Percentiles rank a stretch among this genome's conserved stretches.
phyloP scores from a whole-genome alignment of 2,113 vertebrate genomes.

The Nibea albiflora region DNA sequence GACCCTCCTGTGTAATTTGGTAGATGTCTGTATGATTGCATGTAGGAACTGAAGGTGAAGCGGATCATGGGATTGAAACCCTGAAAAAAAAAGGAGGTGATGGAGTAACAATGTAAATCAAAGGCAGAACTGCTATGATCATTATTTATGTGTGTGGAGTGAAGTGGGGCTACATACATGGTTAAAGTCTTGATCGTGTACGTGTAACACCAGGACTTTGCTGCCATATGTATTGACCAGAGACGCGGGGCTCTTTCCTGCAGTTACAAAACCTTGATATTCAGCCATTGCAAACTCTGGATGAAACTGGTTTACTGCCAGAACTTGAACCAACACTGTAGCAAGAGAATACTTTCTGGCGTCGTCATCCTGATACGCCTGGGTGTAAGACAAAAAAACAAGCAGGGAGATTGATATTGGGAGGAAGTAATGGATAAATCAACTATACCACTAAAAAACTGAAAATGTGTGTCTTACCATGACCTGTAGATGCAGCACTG shows the following conservation, averaged over 20 bases:
- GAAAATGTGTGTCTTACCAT: constrained; percentile 76
- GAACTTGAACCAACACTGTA: constrained; percentile 78
- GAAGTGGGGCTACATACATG: constrained; percentile 68
- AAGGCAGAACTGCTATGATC: not conserved
- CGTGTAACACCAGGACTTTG: constrained; percentile 77
- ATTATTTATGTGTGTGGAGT: not conserved
- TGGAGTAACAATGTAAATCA: constrained; percentile 2
- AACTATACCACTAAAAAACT: not conserved
- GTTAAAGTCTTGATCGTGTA: constrained; percentile 83
- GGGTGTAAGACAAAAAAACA: constrained; percentile 13
- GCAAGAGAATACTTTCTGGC: constrained; percentile 86
- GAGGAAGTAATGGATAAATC: no score
- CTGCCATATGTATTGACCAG: constrained; percentile 85
- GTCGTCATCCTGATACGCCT: constrained; percentile 86
- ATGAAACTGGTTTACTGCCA: constrained; percentile 80
- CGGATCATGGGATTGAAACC: constrained; percentile 82
- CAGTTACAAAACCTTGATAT: constrained; percentile 82
- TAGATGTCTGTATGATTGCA: constrained; percentile 81
- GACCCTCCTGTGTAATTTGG: constrained; percentile 80
- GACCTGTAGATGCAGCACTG: constrained; percentile 75
- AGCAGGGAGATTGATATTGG: not conserved
- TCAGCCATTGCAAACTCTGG: constrained; percentile 75
- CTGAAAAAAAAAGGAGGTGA: constrained; percentile 45
- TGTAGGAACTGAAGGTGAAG: constrained; percentile 70
- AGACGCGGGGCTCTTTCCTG: constrained; percentile 66